Evolutionary conservation across 1,140 invertebrate species (phyloP).

Genomic region (Diploscapter pachys): DNA sequence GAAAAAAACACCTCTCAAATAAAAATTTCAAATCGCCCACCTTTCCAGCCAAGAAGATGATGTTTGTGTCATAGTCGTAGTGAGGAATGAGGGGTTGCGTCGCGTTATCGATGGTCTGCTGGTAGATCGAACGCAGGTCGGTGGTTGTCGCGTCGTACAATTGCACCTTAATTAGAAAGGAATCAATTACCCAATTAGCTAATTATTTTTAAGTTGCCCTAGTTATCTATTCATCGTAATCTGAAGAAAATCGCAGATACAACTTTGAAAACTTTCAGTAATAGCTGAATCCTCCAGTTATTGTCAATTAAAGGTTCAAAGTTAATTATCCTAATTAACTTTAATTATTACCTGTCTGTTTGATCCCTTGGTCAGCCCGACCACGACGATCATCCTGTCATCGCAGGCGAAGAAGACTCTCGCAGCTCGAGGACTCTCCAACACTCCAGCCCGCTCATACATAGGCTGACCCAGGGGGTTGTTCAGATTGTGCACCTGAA

Average conservation of each 20-base stretch:
- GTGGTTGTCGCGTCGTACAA: slow-evolving; percentile 25
- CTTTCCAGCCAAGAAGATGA: slow-evolving; percentile 39
- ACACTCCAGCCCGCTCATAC: slow-evolving; percentile 9
- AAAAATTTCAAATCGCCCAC: neutral
- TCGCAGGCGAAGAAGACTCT: slow-evolving; percentile 60
- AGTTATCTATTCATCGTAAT: no score
- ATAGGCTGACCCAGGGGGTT: no score
- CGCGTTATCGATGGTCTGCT: slow-evolving; percentile 32
- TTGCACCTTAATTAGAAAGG: slow-evolving; percentile 22
- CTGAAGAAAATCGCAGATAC: no score
- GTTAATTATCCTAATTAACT: neutral
- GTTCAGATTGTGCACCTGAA: no score
- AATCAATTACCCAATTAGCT: no score
- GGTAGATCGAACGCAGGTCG: slow-evolving; percentile 27
- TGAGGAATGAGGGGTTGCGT: slow-evolving; percentile 38
- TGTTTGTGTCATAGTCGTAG: slow-evolving; percentile 41
- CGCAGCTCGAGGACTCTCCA: slow-evolving; percentile 60
- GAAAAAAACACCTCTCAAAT: no score
- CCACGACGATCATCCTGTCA: slow-evolving; percentile 58
- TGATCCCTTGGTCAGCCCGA: slow-evolving; percentile 58
- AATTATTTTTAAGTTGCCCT: no score
- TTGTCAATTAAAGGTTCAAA: no score
- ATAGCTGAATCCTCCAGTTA: slow-evolving; percentile 18
- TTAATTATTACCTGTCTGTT: slow-evolving; percentile 14
- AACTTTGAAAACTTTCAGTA: neutral